Conservation (phyloP, 1,140 invertebrate genomes). For the Araneus ventricosus region DNA sequence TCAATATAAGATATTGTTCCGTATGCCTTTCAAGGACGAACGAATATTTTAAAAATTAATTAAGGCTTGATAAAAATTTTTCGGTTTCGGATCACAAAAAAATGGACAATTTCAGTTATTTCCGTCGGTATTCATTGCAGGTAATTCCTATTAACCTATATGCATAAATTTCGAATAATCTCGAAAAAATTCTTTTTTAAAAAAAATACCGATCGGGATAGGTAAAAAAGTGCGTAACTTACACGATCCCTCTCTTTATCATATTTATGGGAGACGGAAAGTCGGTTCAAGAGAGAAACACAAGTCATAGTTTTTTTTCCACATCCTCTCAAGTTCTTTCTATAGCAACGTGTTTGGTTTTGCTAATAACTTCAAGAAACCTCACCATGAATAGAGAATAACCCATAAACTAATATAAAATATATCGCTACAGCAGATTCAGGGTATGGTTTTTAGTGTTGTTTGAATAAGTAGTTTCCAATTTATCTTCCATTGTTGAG, state of each 20-base stretch:
- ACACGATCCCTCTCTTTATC: background rate
- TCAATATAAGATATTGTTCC: background rate
- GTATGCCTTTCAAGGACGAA: background rate
- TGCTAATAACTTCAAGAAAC: too few species aligned
- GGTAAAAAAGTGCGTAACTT: background rate
- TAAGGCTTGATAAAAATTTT: background rate
- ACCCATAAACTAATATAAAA: too few species aligned
- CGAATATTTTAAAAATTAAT: background rate
- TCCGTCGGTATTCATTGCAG: background rate
- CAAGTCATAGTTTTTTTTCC: too few species aligned
- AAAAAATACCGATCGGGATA: background rate
- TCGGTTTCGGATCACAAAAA: background rate
- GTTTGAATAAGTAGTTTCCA: too few species aligned
- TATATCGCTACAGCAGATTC: too few species aligned
- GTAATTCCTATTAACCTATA: background rate
- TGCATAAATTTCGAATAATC: background rate
- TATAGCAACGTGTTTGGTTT: too few species aligned
- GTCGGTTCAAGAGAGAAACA: background rate
- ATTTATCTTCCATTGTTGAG: too few species aligned
- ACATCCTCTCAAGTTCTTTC: too few species aligned
- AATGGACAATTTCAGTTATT: background rate
- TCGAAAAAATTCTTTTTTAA: background rate
- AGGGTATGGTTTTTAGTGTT: too few species aligned
- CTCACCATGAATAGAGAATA: too few species aligned
- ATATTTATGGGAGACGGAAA: constrained; percentile 6